Conservation (phyloP, 2,888 invertebrate genomes). For the Emmelina monodactyla region DNA sequence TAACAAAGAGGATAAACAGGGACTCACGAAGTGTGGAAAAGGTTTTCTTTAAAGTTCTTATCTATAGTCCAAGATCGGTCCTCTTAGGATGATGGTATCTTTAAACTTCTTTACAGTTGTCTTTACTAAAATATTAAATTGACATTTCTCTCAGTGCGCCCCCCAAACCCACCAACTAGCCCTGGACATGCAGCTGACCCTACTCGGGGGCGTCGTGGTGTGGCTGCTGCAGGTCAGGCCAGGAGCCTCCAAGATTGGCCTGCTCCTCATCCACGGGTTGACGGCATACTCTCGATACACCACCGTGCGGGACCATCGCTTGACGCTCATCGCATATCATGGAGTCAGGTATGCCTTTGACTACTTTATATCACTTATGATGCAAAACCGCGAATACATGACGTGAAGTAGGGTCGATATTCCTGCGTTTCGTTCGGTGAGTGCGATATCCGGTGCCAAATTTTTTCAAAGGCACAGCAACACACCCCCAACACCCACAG, state of each 20-base stretch:
- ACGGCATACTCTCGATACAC: conserved; percentile 71
- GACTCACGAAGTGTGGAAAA: too few relatives aligned
- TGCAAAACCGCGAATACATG: too few relatives aligned
- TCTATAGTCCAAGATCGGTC: too few relatives aligned
- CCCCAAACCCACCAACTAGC: conserved; percentile 79
- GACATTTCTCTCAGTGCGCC: conserved; percentile 69
- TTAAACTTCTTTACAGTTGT: too few relatives aligned
- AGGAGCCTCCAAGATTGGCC: conserved; percentile 57
- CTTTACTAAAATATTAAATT: conserved; percentile 1
- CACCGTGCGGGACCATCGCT: conserved; percentile 65
- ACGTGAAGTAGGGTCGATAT: too few relatives aligned
- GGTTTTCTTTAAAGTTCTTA: too few relatives aligned
- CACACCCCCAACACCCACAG: too few relatives aligned
- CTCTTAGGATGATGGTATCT: too few relatives aligned
- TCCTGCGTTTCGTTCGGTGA: too few relatives aligned
- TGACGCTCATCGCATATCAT: conserved; percentile 72
- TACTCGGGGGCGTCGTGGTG: conserved; percentile 70
- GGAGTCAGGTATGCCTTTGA: conserved; percentile 67
- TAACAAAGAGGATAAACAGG: too few relatives aligned
- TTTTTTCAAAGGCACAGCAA: too few relatives aligned
- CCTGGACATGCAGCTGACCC: conserved; percentile 75
- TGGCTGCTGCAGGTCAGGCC: conserved; percentile 68
- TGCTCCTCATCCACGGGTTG: conserved; percentile 62
- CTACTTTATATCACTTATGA: background rate
- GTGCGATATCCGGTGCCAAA: too few relatives aligned